Evolutionary conservation across 2,113 vertebrate genomes (phyloP).

Genomic region (Nettapus auritus): DNA sequence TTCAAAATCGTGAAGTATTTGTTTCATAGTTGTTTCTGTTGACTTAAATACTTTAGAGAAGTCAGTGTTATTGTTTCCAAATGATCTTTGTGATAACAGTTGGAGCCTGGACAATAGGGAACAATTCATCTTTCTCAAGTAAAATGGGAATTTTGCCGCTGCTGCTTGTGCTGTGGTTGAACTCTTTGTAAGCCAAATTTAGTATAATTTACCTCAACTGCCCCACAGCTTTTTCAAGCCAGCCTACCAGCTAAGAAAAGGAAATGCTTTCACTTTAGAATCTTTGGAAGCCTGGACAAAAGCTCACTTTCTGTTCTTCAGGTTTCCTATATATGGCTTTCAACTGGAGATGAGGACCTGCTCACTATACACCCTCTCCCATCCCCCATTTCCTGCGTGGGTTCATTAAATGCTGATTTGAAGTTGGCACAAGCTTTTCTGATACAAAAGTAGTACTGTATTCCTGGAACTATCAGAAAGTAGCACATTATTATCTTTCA

Average conservation of each 20-base stretch:
- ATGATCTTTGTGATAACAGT: neutral
- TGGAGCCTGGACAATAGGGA: neutral
- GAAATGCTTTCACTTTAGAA: constrained; percentile 56
- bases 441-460: constrained; percentile 84
- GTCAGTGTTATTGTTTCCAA: neutral
- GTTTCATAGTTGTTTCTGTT: neutral
- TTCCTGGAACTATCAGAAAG: constrained; percentile 70
- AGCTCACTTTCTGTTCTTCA: constrained; percentile 80
- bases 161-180: neutral
- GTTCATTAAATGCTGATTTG: constrained; percentile 84
- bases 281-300: constrained; percentile 62
- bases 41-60: neutral
- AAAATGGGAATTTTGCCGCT: neutral
- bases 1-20: neutral
- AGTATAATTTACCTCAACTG: neutral
- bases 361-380: constrained; percentile 66
- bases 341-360: constrained; percentile 82
- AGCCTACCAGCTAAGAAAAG: constrained; percentile 21
- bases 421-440: constrained; percentile 73
- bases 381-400: constrained; percentile 86
- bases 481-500: constrained; percentile 80
- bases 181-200: constrained; percentile 10
- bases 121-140: neutral
- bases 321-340: constrained; percentile 75
- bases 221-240: neutral